Base-by-base conservation (phyloP, 2,113 vertebrate genomes). In the Grammomys dolichurus region DNA sequence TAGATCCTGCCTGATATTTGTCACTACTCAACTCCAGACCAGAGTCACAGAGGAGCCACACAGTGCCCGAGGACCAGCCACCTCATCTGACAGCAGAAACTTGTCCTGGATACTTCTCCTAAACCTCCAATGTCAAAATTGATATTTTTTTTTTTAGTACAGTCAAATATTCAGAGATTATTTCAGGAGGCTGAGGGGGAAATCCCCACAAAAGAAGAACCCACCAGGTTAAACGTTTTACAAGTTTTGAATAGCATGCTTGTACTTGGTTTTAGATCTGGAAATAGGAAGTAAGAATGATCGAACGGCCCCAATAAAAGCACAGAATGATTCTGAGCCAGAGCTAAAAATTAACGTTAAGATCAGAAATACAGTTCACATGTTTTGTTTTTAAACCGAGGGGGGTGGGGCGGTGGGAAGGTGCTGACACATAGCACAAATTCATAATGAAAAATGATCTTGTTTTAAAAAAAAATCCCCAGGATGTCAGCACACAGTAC, bases 351-450 rank as follows among this genome's bases (percentile, higher is more conserved):
- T 70, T 96, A 97, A 96, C 84, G 82, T 97, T 96, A 97, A 81
- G 36, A 98, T 97, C 92, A 97, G 96, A 98, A 98, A 97, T 96
- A 96, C 17, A 75, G 89, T 82, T 88, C 81, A 89, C 95, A 89
- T 97, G 96, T 97, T 97, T 98, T 98, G 96, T 90, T 97, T 97
- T 97, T 96, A 96, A 98, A 95, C 93, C 72, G 65, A 89, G 77
- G 77, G 43, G 92, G 90, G 81, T 86, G 82, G 77, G 46, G 87
- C 78, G 88, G 85, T 87, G 95, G 97, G 96, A 43, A 97, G 97
- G 97, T 96, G 98, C 97, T 98, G 98, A 98, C 98, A 98, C 98
- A 98, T 97, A 97, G 95, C 97, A 97, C 97, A 98, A 98, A 98
- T 98, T 98, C 97, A 98, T 96, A 98, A 96, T 92, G 97, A 98